Percentiles rank a stretch among this genome's conserved stretches.
Conservation (phyloP, 2,113 vertebrate genomes). For the Progne subis region DNA sequence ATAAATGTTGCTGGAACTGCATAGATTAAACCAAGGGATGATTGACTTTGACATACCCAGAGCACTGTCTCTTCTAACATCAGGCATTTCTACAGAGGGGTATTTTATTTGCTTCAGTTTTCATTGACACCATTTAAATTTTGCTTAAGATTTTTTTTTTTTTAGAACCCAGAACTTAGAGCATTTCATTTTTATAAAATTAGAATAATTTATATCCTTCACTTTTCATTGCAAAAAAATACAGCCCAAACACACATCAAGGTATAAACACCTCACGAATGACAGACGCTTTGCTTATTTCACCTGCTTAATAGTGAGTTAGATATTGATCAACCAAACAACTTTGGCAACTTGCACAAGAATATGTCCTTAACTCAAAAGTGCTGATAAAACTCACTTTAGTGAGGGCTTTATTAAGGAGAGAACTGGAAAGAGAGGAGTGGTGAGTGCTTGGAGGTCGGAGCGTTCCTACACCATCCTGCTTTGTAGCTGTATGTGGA, state of each 20-base stretch:
- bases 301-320: background rate
- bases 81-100: slow-evolving; percentile 32
- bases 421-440: background rate
- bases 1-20: background rate
- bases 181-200: slow-evolving; percentile 42
- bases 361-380: slow-evolving; percentile 56
- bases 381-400: slow-evolving; percentile 58
- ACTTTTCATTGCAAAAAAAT: slow-evolving; percentile 36
- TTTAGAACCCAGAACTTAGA: slow-evolving; percentile 13
- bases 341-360: slow-evolving; percentile 50
- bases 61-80: background rate
- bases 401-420: slow-evolving; percentile 60
- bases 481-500: slow-evolving; percentile 83
- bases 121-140: background rate
- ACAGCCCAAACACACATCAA: background rate
- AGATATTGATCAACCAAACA: slow-evolving; percentile 16
- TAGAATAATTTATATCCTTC: slow-evolving; percentile 27
- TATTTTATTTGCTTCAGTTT: background rate
- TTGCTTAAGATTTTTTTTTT: background rate
- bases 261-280: background rate
- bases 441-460: background rate
- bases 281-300: background rate
- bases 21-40: background rate
- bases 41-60: background rate
- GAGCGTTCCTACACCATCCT: slow-evolving; percentile 76